Conservation (phyloP, 2,113 vertebrate species). For the Caranx melampygus region DNA sequence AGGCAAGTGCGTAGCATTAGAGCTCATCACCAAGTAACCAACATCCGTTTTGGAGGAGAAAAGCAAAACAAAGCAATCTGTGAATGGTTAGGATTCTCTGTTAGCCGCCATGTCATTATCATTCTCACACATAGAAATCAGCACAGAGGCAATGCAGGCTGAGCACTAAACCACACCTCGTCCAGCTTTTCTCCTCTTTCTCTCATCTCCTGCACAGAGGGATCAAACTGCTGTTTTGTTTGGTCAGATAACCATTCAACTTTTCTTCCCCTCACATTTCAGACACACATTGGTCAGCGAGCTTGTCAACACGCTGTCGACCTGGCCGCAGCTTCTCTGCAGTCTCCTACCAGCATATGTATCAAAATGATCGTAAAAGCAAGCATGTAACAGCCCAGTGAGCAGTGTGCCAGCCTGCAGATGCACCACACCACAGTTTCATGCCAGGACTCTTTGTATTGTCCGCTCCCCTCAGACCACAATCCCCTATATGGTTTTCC, state of each 20-base stretch:
- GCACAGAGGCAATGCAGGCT: constrained; percentile 14
- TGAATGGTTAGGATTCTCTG: constrained; percentile 63
- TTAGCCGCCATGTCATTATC: constrained; percentile 62
- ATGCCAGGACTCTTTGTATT: constrained; percentile 33
- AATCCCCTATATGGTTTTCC: constrained; percentile 56
- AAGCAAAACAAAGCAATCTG: constrained; percentile 69
- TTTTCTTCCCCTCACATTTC: constrained; percentile 5
- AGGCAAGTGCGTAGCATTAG: constrained; percentile 45
- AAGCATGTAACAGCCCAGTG: constrained; percentile 20
- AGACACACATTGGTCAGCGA: constrained; percentile 30
- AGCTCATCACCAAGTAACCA: constrained; percentile 57
- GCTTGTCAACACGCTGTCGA: constrained; percentile 14
- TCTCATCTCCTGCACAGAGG: constrained; percentile 4
- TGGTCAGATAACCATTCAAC: not conserved
- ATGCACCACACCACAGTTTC: constrained; percentile 27
- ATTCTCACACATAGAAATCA: constrained; percentile 60
- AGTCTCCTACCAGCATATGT: constrained; percentile 30
- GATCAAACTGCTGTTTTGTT: not conserved
- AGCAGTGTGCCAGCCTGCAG: constrained; percentile 31
- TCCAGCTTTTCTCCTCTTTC: not conserved
- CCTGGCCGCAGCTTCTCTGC: not conserved
- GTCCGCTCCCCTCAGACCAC: constrained; percentile 19
- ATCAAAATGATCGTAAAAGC: constrained; percentile 48
- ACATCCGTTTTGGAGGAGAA: constrained; percentile 59
- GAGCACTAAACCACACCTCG: constrained; percentile 32